Evolutionary conservation across 1,140 invertebrate species (phyloP).

Genomic region (Callitettix versicolor): DNA sequence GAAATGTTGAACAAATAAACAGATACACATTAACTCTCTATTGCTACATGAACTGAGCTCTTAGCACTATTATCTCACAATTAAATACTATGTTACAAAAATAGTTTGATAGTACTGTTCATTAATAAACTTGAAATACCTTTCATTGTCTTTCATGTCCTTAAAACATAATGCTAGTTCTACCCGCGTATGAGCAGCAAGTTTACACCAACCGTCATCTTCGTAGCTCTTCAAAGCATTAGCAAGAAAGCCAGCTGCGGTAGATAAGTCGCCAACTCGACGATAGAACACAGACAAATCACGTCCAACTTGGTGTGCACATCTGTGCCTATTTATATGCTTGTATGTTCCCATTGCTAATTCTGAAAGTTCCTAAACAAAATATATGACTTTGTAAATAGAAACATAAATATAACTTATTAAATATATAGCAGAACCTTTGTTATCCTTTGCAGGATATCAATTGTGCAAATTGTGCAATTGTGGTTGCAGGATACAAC

Average conservation of each 20-base stretch:
- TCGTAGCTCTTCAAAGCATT: constrained; percentile 79
- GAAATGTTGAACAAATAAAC: no score
- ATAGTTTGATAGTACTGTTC: no score
- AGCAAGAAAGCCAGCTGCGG: constrained; percentile 77
- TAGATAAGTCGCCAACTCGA: constrained; percentile 71
- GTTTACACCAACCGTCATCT: constrained; percentile 72
- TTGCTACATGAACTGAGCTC: no score
- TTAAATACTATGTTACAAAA: no score
- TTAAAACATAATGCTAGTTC: constrained; percentile 79
- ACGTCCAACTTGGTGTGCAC: constrained; percentile 74
- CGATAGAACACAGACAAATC: constrained; percentile 86
- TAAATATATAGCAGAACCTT: no score
- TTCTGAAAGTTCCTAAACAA: constrained; percentile 71
- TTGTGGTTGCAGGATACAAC: no score
- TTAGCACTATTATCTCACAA: no score
- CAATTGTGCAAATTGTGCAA: no score
- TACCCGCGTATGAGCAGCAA: constrained; percentile 69
- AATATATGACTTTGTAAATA: not conserved
- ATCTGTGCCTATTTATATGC: constrained; percentile 77
- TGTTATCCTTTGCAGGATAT: no score
- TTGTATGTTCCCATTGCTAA: constrained; percentile 94
- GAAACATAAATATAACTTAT: no score
- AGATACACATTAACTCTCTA: no score
- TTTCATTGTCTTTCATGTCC: constrained; percentile 59
- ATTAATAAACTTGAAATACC: no score